Conservation (phyloP, 1,140 invertebrate genomes). For the Formica selysi region DNA sequence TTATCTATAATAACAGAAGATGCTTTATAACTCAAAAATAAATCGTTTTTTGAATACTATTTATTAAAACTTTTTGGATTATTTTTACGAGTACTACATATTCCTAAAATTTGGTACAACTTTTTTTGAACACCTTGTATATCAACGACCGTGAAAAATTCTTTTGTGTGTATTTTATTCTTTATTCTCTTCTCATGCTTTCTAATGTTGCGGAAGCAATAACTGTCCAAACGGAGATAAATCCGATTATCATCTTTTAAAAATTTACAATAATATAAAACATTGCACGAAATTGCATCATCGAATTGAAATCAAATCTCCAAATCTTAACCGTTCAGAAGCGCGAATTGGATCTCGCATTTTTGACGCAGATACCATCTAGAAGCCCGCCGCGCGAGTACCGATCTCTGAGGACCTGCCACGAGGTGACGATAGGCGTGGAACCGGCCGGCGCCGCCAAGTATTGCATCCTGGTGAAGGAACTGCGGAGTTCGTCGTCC, state of each 20-base stretch:
- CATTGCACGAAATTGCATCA: neutral
- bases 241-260: neutral
- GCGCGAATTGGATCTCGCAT: neutral
- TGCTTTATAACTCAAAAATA: too few species aligned
- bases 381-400: slow-evolving; percentile 81
- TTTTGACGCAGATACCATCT: slow-evolving; percentile 75
- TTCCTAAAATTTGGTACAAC: too few species aligned
- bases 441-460: slow-evolving; percentile 81
- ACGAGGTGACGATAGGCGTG: slow-evolving; percentile 81
- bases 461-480: slow-evolving; percentile 81
- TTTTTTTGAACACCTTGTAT: neutral
- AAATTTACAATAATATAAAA: neutral
- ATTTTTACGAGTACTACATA: too few species aligned
- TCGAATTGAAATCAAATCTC: neutral
- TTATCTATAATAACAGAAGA: too few species aligned
- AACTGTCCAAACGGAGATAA: neutral
- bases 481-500: slow-evolving; percentile 72
- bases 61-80: too few species aligned
- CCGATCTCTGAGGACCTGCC: slow-evolving; percentile 78
- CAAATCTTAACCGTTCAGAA: neutral
- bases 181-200: neutral
- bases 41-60: too few species aligned
- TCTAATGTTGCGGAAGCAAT: neutral
- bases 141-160: neutral
- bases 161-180: neutral